Percentiles rank a stretch among this genome's conserved stretches.
Conservation (phyloP, 2,113 vertebrate species). For the Myiagra hebetior region DNA sequence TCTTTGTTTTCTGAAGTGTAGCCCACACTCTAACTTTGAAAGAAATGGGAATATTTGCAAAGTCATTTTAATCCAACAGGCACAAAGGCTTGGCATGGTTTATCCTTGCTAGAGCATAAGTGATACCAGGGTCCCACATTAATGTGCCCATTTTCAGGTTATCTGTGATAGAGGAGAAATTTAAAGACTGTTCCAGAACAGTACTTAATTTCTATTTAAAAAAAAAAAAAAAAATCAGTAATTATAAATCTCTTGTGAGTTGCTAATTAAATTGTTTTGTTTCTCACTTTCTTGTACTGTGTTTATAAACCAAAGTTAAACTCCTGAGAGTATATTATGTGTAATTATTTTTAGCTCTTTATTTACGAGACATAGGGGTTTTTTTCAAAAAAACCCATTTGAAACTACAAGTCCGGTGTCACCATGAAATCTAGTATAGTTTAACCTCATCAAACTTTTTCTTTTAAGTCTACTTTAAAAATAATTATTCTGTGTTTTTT, state of each 20-base stretch:
- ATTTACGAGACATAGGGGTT: neutral
- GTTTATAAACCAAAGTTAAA: constrained; percentile 38
- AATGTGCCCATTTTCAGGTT: neutral
- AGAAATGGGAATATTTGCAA: neutral
- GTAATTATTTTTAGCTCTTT: constrained; percentile 21
- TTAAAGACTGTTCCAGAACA: neutral
- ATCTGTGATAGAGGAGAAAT: neutral
- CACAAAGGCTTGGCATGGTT: neutral
- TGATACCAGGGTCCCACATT: neutral
- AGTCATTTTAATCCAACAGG: neutral
- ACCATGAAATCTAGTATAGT: neutral
- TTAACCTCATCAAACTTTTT: neutral
- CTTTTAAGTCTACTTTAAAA: constrained; percentile 4
- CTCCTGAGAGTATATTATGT: neutral
- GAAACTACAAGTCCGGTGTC: neutral
- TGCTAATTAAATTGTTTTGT: neutral
- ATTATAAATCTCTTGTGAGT: neutral
- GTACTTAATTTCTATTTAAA: neutral
- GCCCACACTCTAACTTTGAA: neutral
- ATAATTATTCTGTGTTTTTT: neutral
- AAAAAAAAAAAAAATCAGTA: neutral
- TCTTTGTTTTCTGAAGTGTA: neutral
- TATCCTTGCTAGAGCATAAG: neutral
- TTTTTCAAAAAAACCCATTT: neutral
- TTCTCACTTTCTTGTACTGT: neutral